Evolutionary conservation across 2,797 vertebrate genomes (phyloP), one percentile per base, ranked within the genome.

Genomic region (Vultur gryphus): DNA sequence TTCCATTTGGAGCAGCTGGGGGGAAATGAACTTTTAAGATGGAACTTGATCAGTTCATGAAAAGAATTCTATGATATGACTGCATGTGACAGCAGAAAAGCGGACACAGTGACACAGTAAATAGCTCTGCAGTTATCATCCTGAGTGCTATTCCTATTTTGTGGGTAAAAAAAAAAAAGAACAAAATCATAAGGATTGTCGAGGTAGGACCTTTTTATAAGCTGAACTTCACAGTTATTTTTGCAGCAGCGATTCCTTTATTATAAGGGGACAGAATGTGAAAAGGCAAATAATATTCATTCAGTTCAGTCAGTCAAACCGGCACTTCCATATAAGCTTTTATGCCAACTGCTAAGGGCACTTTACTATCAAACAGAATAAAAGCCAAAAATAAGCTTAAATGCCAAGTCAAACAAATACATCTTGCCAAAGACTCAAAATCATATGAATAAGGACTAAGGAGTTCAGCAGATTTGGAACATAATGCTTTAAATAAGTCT

Each of bases 371-470:
- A 90, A 94, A 89, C 43, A 83, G 58, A 86, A 86, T 39, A 81
- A 94, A 91, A 84, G 35, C 64, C 48, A 84, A 93, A 94, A 90
- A 84, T 46, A 75, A 57, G 16, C 57, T 84, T 73, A 92, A 82
- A 84, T 65, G 93, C 94, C 95, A 97, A 97, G 64, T 91, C 62
- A 97, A 96, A 94, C 91, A 95, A 94, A 72, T 54, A 11, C 4
- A 8, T 67, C 80, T 90, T 91, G 81, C 85, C 93, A 95, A 94
- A 91, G 62, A 51, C 55, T 94, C 79, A 71, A 90, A 93, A 89
- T 90, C 39, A 44, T 67, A 82, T 87, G 70, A 96, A 80, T 89
- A 91, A 95, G 41, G 73, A 91, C 73, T 87, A 75, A 82, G 43
- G 52, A 93, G 85, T 87, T 91, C 39, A 81, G 76, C 35, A 92